Evolutionary conservation across 1,140 invertebrate genomes (phyloP).

Genomic region (Pantala flavescens): DNA sequence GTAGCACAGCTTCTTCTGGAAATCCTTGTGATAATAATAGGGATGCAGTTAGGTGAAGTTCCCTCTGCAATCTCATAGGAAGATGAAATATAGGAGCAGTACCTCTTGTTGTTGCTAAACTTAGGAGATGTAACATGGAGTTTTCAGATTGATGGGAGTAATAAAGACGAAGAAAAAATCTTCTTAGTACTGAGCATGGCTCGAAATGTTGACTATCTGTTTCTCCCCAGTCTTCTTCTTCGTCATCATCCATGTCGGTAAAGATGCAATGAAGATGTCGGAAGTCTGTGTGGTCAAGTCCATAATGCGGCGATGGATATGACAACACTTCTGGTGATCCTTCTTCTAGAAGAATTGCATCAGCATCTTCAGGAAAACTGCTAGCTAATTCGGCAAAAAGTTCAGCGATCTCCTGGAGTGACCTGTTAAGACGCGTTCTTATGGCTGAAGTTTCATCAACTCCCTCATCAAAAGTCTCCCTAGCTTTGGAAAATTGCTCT

Average conservation of each 20-base stretch:
- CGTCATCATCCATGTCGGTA: neutral
- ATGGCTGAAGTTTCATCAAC: neutral
- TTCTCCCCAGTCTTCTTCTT: neutral
- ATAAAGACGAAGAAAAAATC: neutral
- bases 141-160: neutral
- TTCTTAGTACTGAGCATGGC: neutral
- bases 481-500: neutral
- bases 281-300: conserved; percentile 4
- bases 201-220: neutral
- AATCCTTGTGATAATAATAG: neutral
- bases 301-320: neutral
- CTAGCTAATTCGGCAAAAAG: neutral
- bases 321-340: neutral
- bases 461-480: neutral
- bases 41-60: neutral
- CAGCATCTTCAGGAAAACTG: neutral
- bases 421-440: neutral
- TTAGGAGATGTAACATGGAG: neutral
- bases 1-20: neutral
- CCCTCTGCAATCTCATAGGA: neutral
- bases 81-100: neutral
- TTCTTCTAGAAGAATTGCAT: neutral
- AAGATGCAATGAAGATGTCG: neutral
- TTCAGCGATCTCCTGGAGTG: neutral
- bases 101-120: neutral